These are phyloP conservation scores for Watsonalla binaria DNA, from an alignment of 2,888 invertebrate genomes.

Conservation along the genomic window DNA sequence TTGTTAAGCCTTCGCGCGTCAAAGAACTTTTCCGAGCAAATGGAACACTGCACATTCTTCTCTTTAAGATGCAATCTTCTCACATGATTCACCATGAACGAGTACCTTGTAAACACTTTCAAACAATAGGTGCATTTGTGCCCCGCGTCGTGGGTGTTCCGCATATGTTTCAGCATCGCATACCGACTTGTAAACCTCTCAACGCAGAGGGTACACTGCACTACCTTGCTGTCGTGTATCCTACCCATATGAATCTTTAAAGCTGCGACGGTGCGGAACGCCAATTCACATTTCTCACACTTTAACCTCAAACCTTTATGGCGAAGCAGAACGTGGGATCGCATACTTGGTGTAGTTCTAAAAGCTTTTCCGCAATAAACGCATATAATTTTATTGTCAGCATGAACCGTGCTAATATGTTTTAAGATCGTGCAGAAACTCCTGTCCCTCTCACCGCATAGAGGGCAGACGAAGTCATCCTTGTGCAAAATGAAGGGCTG, in stretches of 20 bases:
- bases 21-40: slow-evolving; percentile 54
- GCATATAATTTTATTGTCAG: slow-evolving; percentile 53
- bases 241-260: slow-evolving; percentile 45
- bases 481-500: slow-evolving; percentile 46
- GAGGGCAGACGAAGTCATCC: slow-evolving; percentile 50
- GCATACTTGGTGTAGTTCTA: slow-evolving; percentile 46
- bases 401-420: slow-evolving; percentile 46
- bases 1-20: slow-evolving; percentile 46
- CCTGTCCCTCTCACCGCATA: slow-evolving; percentile 41
- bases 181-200: slow-evolving; percentile 55
- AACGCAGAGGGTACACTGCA: slow-evolving; percentile 44
- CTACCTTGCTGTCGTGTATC: slow-evolving; percentile 43
- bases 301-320: slow-evolving; percentile 39
- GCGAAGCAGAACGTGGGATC: slow-evolving; percentile 43
- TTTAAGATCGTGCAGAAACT: slow-evolving; percentile 50
- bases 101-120: slow-evolving; percentile 51
- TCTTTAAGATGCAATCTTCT: slow-evolving; percentile 56
- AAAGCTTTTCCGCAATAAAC: slow-evolving; percentile 53
- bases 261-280: slow-evolving; percentile 34
- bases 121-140: slow-evolving; percentile 53
- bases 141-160: slow-evolving; percentile 43
- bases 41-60: slow-evolving; percentile 52
- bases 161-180: slow-evolving; percentile 47
- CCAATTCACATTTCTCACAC: slow-evolving; percentile 39
- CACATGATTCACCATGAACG: slow-evolving; percentile 52